These are phyloP conservation scores for Spilarctia lutea DNA, from an alignment of 2,888 invertebrate species.

Conservation along the genomic window DNA sequence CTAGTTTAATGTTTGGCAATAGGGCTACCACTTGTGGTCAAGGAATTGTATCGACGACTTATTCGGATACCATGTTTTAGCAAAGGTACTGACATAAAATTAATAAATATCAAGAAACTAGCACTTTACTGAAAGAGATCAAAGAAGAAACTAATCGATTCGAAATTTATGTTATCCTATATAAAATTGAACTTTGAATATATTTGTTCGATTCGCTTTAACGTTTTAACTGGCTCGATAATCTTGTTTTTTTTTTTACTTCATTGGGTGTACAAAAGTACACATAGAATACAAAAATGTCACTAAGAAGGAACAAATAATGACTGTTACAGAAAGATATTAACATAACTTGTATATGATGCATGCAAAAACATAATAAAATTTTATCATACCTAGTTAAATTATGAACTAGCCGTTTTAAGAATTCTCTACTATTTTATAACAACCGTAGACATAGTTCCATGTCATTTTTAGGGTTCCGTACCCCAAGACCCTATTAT, in stretches of 20 bases:
- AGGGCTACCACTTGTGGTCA: not conserved
- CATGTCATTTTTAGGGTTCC: not conserved
- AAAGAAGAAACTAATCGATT: not conserved
- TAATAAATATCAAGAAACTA: not conserved
- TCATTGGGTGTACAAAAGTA: too few relatives aligned
- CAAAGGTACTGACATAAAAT: not conserved
- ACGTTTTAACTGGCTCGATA: not conserved
- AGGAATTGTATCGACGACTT: not conserved
- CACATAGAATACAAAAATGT: not conserved
- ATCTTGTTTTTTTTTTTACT: not conserved
- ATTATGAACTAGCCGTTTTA: not conserved
- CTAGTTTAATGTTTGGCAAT: slow-evolving; percentile 1
- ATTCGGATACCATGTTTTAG: not conserved
- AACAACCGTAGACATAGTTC: too few relatives aligned
- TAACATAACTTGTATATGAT: too few relatives aligned
- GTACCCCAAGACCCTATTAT: too few relatives aligned
- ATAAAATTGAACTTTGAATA: not conserved
- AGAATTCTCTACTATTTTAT: not conserved
- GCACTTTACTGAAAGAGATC: not conserved
- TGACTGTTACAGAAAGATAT: too few relatives aligned
- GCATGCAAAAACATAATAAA: too few relatives aligned
- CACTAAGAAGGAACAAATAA: too few relatives aligned
- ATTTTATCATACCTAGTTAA: not conserved
- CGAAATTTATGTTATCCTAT: not conserved
- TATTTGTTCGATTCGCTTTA: not conserved